A percentile compares a stretch with the other conserved stretches of the same genome.
phyloP scores from a whole-genome alignment of 2,113 vertebrate genomes.

The Eidolon helvum region DNA sequence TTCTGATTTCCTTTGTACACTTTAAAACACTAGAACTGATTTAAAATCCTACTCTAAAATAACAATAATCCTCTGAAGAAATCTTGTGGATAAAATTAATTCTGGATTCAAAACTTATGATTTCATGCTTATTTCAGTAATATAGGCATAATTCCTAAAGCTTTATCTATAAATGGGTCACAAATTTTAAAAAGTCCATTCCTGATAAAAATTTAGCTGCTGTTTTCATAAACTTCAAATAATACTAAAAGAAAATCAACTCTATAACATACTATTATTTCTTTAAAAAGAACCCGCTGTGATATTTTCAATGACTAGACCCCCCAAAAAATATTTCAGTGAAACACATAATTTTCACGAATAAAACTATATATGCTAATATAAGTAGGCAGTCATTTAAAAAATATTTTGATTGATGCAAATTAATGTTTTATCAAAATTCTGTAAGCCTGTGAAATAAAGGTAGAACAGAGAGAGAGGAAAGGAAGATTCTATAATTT shows the following conservation, averaged over 20 bases:
- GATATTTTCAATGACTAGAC: background rate
- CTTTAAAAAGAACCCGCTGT: background rate
- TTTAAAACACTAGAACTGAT: background rate
- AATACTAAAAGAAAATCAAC: conserved; percentile 17
- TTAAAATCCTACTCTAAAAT: background rate
- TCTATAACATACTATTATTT: background rate
- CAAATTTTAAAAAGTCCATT: background rate
- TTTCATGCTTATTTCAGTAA: background rate
- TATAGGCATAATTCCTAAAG: background rate
- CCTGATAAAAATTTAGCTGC: background rate
- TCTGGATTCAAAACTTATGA: conserved; percentile 15
- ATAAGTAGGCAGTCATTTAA: background rate
- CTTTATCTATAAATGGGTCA: background rate
- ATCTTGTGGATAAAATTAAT: background rate
- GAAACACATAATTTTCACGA: background rate
- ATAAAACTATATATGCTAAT: conserved; percentile 6
- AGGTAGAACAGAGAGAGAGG: background rate
- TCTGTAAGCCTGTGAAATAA: background rate
- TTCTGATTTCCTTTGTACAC: background rate
- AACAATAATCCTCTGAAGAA: background rate
- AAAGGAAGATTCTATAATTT: conserved; percentile 19
- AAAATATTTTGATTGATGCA: background rate
- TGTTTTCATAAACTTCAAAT: conserved; percentile 28
- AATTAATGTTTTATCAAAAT: conserved; percentile 35
- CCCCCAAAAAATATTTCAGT: background rate